Base-by-base conservation (phyloP, 2,888 invertebrate species). In the Hololepta plana region DNA sequence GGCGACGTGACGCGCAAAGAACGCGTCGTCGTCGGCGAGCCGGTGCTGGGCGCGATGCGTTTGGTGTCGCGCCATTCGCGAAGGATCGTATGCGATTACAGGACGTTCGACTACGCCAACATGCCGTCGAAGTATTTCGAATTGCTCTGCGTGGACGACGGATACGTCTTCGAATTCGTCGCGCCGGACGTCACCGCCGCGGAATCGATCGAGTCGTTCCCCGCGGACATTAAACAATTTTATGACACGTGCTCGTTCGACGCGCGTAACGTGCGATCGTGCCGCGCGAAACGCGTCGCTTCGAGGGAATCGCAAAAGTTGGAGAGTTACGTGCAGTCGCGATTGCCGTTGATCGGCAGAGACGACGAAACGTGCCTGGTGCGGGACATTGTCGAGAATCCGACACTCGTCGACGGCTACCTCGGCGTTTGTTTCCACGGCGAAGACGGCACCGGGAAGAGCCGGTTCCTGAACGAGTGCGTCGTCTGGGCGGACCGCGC, bases 41-140 rank as follows among this genome's bases (percentile, higher is more conserved):
- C 63, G 15, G 64, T 72, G 1, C 67, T 69, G 37, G 69, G 67
- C 54, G 72, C 73, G 1, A 67, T 65, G 2, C 55, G 67, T 19
- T 53, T 74, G 11, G 62, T 62, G 59, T 52, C 55, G 28, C 42
- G 47, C 24, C 64, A 59, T 24, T 49, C 49, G 15, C 53, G 62
- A 35, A 63, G 57, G 51, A 60, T 69, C 12, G 62, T 60, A 1
- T 70, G 69, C 34, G 68, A 69, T 33, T 62, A 63, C 41, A 49
- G 56, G 8, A 67, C 68, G 1, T 57, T 57, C 26, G 46, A 63
- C 11, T 59, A 62, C 44, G 65, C 41, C 6, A 42, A 43, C 25
- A 22, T 43, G 16, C 32, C 38, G 20, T 39, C 35, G 6, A 34
- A 29, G 9, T 40, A 36, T 30, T 70, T 70, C 41, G 57, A 56